phyloP scores from a whole-genome alignment of 2,888 invertebrate genomes.

The Polyploca ridens region DNA sequence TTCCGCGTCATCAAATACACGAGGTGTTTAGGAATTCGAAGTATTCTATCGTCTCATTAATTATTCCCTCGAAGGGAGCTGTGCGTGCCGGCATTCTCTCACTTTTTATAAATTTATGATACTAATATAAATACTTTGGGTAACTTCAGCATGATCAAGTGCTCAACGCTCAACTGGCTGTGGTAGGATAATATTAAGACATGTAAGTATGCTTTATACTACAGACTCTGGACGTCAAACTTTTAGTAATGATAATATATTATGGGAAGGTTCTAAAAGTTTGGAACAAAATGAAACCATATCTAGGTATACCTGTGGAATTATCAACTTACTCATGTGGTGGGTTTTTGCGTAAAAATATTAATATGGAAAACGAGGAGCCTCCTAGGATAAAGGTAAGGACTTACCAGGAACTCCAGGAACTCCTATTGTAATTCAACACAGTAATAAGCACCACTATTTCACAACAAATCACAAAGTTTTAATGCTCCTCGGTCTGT shows the following conservation, averaged over 20 bases:
- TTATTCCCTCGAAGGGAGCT: constrained; percentile 56
- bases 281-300: background rate
- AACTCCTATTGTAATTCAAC: no score
- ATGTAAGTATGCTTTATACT: constrained; percentile 4
- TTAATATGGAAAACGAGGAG: no score
- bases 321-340: background rate
- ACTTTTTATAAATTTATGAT: constrained; percentile 76
- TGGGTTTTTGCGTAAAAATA: no score
- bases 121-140: constrained; percentile 75
- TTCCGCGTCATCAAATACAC: constrained; percentile 39
- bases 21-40: constrained; percentile 63
- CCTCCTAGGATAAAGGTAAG: no score
- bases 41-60: constrained; percentile 67
- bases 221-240: constrained; percentile 26
- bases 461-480: no score
- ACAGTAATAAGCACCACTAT: no score
- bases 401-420: no score
- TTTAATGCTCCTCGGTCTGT: no score
- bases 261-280: constrained; percentile 27
- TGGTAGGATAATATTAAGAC: constrained; percentile 28
- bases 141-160: constrained; percentile 61
- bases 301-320: background rate
- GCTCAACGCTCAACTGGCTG: constrained; percentile 34
- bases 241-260: constrained; percentile 34
- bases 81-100: constrained; percentile 60